A percentile compares a stretch with the other conserved stretches of the same genome.
These are phyloP conservation scores for Andrena cerasifolii DNA, from an alignment of 1,140 invertebrate genomes.

Conservation along the genomic window DNA sequence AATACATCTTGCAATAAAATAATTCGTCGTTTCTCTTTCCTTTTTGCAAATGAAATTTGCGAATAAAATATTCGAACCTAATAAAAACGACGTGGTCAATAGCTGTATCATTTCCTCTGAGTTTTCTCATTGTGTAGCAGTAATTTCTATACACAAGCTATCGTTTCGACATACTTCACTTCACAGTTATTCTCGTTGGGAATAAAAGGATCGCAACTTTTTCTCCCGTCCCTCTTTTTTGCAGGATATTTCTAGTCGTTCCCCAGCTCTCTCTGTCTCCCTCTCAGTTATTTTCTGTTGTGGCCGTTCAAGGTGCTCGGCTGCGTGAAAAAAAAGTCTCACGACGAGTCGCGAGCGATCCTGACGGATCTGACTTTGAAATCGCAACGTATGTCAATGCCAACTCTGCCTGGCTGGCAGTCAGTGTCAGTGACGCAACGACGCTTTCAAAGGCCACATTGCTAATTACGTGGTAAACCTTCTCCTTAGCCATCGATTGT, in stretches of 20 bases:
- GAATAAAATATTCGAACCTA: too few relatives aligned
- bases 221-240: neutral
- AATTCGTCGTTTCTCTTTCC: too few relatives aligned
- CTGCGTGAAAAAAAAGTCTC: constrained; percentile 19
- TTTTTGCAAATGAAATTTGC: too few relatives aligned
- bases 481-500: constrained; percentile 36
- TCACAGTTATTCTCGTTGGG: neutral
- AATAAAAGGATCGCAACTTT: neutral
- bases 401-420: constrained; percentile 34
- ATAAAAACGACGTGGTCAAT: too few relatives aligned
- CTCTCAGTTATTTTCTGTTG: constrained; percentile 17
- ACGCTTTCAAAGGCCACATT: constrained; percentile 35
- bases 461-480: constrained; percentile 48
- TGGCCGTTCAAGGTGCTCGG: constrained; percentile 28
- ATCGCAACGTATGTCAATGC: constrained; percentile 49
- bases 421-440: constrained; percentile 56
- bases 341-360: constrained; percentile 37
- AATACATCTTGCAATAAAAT: too few relatives aligned
- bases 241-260: neutral
- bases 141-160: neutral
- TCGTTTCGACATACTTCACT: neutral
- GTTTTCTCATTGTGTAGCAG: neutral
- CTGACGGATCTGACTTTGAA: constrained; percentile 53
- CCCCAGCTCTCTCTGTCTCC: neutral
- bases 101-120: neutral